These are phyloP conservation scores for Fregata magnificens DNA, from an alignment of 2,113 vertebrate genomes.

Conservation along the genomic window DNA sequence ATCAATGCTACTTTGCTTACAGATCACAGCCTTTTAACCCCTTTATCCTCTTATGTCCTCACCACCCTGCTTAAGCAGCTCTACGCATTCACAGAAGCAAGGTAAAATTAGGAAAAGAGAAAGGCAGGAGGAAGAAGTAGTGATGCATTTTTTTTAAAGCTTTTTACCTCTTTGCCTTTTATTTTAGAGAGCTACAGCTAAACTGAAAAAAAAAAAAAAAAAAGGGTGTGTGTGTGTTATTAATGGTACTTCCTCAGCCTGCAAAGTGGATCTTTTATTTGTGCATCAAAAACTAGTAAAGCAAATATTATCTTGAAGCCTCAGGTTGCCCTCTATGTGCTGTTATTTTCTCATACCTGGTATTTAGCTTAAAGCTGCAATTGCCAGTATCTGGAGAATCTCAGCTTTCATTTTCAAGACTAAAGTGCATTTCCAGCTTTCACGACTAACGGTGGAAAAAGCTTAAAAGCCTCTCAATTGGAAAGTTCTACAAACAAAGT, in stretches of 20 bases:
- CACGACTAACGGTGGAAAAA: neutral
- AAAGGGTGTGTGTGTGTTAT: too few species aligned
- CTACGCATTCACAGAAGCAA: neutral
- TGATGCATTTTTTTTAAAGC: neutral
- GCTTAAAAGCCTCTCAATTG: neutral
- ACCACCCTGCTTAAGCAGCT: neutral
- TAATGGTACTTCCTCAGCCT: neutral
- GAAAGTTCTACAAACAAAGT: neutral
- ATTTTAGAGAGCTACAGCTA: neutral
- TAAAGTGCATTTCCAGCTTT: neutral
- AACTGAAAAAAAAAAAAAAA: neutral
- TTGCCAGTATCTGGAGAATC: neutral
- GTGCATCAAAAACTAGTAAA: neutral
- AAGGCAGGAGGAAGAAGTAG: neutral
- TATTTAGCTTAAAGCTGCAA: neutral
- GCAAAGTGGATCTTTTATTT: neutral
- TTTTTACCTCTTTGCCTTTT: neutral
- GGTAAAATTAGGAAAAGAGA: neutral
- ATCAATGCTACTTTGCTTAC: neutral
- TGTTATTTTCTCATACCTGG: neutral
- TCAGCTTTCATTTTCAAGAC: neutral
- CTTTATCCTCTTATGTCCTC: neutral
- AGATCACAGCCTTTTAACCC: neutral
- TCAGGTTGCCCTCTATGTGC: neutral
- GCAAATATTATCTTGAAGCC: neutral